Conservation (phyloP, 2,113 vertebrate genomes). For the Syngnathoides biaculeatus region DNA sequence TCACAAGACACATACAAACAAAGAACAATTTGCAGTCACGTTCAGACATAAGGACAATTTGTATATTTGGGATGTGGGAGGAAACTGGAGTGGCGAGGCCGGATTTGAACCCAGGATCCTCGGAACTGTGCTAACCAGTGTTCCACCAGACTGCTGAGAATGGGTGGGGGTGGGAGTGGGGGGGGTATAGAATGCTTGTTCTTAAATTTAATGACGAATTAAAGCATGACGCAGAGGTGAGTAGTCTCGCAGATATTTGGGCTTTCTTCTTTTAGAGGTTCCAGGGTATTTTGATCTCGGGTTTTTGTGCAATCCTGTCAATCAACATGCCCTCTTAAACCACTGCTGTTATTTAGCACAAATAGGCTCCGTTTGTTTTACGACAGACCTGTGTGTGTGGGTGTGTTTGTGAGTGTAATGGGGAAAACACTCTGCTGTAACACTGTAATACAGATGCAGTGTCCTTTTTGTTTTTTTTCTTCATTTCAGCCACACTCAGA, state of each 20-base stretch:
- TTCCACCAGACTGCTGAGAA: too few relatives aligned
- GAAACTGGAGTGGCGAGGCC: too few relatives aligned
- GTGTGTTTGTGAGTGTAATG: conserved; percentile 17
- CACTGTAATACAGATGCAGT: conserved; percentile 33
- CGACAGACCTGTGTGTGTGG: background rate
- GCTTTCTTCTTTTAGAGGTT: background rate
- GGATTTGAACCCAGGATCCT: too few relatives aligned
- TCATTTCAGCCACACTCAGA: conserved; percentile 34
- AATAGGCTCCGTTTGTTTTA: conserved; percentile 1
- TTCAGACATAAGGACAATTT: too few relatives aligned
- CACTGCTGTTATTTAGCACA: background rate
- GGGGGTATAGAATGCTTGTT: too few relatives aligned
- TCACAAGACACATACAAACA: too few relatives aligned
- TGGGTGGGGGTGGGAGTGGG: too few relatives aligned
- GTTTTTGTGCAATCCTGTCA: background rate
- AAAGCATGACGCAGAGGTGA: background rate
- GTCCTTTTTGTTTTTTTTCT: conserved; percentile 27
- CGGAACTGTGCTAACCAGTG: too few relatives aligned
- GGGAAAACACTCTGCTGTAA: conserved; percentile 17
- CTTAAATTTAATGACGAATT: background rate
- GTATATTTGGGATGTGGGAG: too few relatives aligned
- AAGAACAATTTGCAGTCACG: too few relatives aligned
- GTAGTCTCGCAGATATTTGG: too few relatives aligned
- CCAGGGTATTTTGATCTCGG: background rate
- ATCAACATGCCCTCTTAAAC: background rate